Percentiles rank a stretch among this genome's conserved stretches.
Evolutionary conservation across 2,888 invertebrate species (phyloP).

Genomic region (Isoperla grammatica): DNA sequence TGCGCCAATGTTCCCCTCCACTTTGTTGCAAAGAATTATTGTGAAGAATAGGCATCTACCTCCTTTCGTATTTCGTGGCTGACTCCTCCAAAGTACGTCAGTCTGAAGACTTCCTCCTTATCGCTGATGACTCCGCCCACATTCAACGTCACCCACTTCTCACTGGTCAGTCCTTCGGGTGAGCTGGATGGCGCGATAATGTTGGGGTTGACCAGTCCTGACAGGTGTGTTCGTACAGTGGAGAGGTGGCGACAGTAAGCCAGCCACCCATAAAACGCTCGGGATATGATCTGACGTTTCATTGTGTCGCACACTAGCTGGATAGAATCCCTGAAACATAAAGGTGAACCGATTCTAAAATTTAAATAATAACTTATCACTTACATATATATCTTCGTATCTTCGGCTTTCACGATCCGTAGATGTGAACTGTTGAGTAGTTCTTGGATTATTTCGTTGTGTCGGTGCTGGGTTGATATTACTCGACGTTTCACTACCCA

Average conservation of each 20-base stretch:
- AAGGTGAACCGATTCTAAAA: no score
- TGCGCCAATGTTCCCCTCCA: no score
- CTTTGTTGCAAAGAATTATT: no score
- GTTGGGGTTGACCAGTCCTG: constrained; percentile 74
- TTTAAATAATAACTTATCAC: background rate
- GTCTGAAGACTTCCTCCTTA: constrained; percentile 65
- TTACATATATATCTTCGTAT: background rate
- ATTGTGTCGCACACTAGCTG: constrained; percentile 88
- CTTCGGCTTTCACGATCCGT: background rate
- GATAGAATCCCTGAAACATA: constrained; percentile 46
- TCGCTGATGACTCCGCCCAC: constrained; percentile 56
- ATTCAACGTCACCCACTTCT: constrained; percentile 60
- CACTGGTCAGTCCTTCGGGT: constrained; percentile 61
- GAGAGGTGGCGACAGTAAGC: constrained; percentile 90
- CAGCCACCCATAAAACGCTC: constrained; percentile 95
- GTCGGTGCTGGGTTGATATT: no score
- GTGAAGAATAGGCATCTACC: no score
- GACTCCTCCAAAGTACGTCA: constrained; percentile 85
- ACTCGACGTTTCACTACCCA: no score
- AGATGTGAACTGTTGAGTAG: no score
- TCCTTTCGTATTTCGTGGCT: constrained; percentile 68
- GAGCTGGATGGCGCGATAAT: constrained; percentile 50
- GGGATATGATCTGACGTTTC: constrained; percentile 88
- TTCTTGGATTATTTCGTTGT: no score
- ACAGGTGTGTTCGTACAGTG: constrained; percentile 87